Conservation (phyloP, 2,797 vertebrate genomes). For the Dermochelys coriacea region DNA sequence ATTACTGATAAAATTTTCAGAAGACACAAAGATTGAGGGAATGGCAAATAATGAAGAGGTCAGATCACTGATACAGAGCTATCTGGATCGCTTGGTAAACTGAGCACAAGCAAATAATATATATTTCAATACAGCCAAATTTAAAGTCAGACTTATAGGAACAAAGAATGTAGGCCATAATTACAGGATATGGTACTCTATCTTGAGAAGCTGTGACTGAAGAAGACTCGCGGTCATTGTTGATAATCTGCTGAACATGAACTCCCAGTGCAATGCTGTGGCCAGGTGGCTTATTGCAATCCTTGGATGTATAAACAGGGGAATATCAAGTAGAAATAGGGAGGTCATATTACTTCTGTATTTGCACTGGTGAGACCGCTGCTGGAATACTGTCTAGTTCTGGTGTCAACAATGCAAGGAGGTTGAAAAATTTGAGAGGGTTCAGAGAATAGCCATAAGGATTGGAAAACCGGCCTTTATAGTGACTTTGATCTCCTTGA, state of each 20-base stretch:
- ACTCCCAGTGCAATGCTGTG: not conserved
- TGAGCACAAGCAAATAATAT: not conserved
- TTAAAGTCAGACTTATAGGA: not conserved
- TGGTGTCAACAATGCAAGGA: not conserved
- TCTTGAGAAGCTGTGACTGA: not conserved
- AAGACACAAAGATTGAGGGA: not conserved
- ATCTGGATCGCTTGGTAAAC: not conserved
- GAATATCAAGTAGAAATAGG: not conserved
- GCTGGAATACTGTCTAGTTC: not conserved
- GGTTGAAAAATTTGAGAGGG: not conserved
- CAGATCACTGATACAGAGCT: not conserved
- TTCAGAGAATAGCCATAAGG: not conserved
- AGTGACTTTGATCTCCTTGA: not conserved
- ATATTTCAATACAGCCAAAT: not conserved
- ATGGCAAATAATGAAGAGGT: not conserved
- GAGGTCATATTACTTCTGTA: not conserved
- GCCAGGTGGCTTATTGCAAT: not conserved
- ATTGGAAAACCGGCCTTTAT: not conserved
- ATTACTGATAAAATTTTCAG: not conserved
- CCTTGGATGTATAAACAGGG: not conserved
- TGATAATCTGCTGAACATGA: not conserved
- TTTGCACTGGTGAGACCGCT: not conserved
- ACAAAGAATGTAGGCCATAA: not conserved
- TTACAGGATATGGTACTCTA: not conserved
- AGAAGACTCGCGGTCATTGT: not conserved